A percentile compares a stretch with the other conserved stretches of the same genome.
phyloP scores from a whole-genome alignment of 92 coral and sea anemone species.

The Zoanthus sansibaricus region DNA sequence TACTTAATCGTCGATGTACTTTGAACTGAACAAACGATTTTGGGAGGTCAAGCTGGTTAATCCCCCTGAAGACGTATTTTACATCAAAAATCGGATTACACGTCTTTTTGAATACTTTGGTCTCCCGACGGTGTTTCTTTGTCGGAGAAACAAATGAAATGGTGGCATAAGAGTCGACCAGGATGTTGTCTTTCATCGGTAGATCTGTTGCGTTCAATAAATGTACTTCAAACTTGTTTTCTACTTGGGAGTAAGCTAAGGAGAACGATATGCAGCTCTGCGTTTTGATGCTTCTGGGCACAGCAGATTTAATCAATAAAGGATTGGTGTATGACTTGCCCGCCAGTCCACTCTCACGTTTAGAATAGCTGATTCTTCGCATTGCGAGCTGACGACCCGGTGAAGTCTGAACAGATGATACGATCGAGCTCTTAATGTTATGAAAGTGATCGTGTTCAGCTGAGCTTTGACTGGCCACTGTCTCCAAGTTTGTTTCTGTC shows the following conservation, averaged over 20 bases:
- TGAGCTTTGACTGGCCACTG: not conserved
- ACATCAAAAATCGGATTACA: slow-evolving; percentile 89
- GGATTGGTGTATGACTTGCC: slow-evolving; percentile 6
- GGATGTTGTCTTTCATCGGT: slow-evolving; percentile 66
- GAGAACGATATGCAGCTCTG: slow-evolving; percentile 59
- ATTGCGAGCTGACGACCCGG: not conserved
- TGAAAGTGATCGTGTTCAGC: slow-evolving; percentile 19
- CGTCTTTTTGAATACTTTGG: slow-evolving; percentile 81
- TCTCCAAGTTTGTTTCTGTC: slow-evolving; percentile 24
- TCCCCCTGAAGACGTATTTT: slow-evolving; percentile 60
- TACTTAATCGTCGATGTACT: slow-evolving; percentile 56
- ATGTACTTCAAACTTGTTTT: slow-evolving; percentile 64
- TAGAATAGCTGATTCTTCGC: not conserved
- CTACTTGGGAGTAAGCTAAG: slow-evolving; percentile 48
- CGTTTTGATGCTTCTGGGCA: slow-evolving; percentile 25
- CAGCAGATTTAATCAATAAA: slow-evolving; percentile 8
- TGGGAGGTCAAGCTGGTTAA: slow-evolving; percentile 60
- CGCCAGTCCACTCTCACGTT: not conserved
- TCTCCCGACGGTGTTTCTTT: slow-evolving; percentile 65
- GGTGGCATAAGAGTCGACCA: slow-evolving; percentile 73
- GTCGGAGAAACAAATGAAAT: slow-evolving; percentile 61
- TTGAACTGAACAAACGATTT: slow-evolving; percentile 70
- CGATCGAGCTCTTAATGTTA: slow-evolving; percentile 19
- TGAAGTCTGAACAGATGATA: slow-evolving; percentile 35
- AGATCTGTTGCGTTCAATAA: slow-evolving; percentile 78